phyloP scores from a whole-genome alignment of 2,888 invertebrate species.

The Cistogaster globosa region DNA sequence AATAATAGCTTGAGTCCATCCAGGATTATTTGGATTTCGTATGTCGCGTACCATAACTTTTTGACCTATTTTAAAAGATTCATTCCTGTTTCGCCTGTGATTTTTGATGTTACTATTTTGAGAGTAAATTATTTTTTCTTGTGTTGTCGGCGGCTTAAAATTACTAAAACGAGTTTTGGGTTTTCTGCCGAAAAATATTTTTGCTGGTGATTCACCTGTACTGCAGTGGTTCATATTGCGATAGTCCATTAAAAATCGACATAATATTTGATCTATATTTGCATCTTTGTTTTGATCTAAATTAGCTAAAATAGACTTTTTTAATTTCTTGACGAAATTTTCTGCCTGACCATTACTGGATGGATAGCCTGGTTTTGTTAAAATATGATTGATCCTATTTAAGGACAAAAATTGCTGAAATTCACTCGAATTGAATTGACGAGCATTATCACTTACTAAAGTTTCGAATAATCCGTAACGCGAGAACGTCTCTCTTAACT shows the following conservation, averaged over 20 bases:
- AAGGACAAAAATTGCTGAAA: constrained; percentile 69
- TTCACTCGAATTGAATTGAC: no score
- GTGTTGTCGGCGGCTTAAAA: constrained; percentile 59
- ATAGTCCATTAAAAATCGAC: constrained; percentile 19
- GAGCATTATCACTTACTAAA: no score
- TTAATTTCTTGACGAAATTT: constrained; percentile 74
- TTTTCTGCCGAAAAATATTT: constrained; percentile 60
- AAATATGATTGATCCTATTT: no score
- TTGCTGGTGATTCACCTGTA: constrained; percentile 65
- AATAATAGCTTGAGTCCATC: constrained; percentile 66
- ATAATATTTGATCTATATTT: constrained; percentile 23
- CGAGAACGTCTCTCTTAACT: constrained; percentile 46
- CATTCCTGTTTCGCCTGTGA: constrained; percentile 60
- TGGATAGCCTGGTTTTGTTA: no score
- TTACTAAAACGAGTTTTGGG: constrained; percentile 59
- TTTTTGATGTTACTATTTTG: constrained; percentile 47
- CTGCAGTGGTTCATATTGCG: constrained; percentile 62
- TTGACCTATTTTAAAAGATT: constrained; percentile 49
- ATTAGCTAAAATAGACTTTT: constrained; percentile 67
- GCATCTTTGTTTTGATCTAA: constrained; percentile 35
- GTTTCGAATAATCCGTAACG: no score
- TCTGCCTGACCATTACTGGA: no score
- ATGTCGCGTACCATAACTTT: constrained; percentile 63
- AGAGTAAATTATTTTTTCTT: constrained; percentile 50
- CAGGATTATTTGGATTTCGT: constrained; percentile 64